Conservation (phyloP, 2,113 vertebrate species). For the Triplophysa siluroides region DNA sequence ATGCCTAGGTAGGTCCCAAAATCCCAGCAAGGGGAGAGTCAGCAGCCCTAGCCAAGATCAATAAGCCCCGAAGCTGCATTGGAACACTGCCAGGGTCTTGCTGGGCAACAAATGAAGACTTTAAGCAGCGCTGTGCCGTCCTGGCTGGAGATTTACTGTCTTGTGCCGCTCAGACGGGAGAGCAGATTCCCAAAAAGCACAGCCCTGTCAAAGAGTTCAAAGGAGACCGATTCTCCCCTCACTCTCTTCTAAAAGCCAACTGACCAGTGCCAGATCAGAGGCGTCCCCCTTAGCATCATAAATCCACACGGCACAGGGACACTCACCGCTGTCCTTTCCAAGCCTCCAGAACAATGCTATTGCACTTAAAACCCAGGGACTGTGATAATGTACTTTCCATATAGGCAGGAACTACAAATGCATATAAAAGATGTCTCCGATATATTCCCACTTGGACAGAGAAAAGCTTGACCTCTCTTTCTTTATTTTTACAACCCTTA, state of each 20-base stretch:
- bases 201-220: conserved; percentile 69
- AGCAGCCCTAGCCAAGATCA: conserved; percentile 53
- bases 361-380: conserved; percentile 60
- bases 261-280: conserved; percentile 74
- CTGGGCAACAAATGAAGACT: conserved; percentile 65
- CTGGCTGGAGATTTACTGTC: conserved; percentile 73
- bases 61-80: conserved; percentile 59
- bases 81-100: conserved; percentile 59
- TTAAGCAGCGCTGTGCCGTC: conserved; percentile 58
- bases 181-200: conserved; percentile 61
- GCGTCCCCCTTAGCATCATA: conserved; percentile 68
- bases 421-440: conserved; percentile 64
- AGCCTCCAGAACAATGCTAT: conserved; percentile 67
- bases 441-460: conserved; percentile 64
- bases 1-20: conserved; percentile 57
- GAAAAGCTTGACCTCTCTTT: conserved; percentile 66
- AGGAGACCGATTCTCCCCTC: conserved; percentile 68
- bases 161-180: conserved; percentile 65
- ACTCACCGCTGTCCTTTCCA: conserved; percentile 62
- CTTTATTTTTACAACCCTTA: conserved; percentile 67
- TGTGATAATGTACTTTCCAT: conserved; percentile 74
- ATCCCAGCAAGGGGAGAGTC: conserved; percentile 56
- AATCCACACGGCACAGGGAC: conserved; percentile 69
- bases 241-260: conserved; percentile 70
- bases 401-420: conserved; percentile 61